Percentiles rank a stretch among this genome's conserved stretches.
Evolutionary conservation across 2,113 vertebrate species (phyloP).

Genomic region (Ophiodon elongatus): DNA sequence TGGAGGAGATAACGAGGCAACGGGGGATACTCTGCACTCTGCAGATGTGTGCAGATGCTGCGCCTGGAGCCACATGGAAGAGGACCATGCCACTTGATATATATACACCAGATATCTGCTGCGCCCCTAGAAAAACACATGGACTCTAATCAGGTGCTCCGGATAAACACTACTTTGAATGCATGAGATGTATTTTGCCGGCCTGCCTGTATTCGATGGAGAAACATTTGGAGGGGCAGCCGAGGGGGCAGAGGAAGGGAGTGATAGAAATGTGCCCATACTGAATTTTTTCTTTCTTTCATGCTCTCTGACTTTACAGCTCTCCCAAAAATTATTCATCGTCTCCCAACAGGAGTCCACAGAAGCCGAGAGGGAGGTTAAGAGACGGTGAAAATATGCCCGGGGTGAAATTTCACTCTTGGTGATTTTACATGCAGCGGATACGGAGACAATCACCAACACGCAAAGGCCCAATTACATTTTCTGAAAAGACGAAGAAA

Average conservation of each 20-base stretch:
- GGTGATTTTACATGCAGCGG: constrained; percentile 56
- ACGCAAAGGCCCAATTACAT: constrained; percentile 74
- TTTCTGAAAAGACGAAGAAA: constrained; percentile 61
- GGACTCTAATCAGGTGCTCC: constrained; percentile 54
- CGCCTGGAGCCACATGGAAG: constrained; percentile 72
- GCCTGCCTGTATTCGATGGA: constrained; percentile 13
- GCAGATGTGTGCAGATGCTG: constrained; percentile 81
- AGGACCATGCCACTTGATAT: constrained; percentile 59
- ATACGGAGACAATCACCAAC: constrained; percentile 62
- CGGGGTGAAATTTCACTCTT: constrained; percentile 58
- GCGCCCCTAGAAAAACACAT: constrained; percentile 64
- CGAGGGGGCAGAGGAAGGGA: constrained; percentile 1
- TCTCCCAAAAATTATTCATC: constrained; percentile 41
- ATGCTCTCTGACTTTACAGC: constrained; percentile 38
- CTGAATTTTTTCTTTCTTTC: constrained; percentile 36
- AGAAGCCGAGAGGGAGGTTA: constrained; percentile 36
- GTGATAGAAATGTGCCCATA: constrained; percentile 28
- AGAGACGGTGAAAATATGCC: constrained; percentile 45
- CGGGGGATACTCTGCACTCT: constrained; percentile 73
- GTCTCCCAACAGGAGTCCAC: constrained; percentile 39
- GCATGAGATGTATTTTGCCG: constrained; percentile 13
- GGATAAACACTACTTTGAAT: constrained; percentile 54
- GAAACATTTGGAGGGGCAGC: constrained; percentile 28
- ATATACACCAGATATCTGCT: constrained; percentile 50
- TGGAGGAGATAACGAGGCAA: constrained; percentile 83